phyloP scores from a whole-genome alignment of 2,888 invertebrate species.

The Venustoraphidia nigricollis region DNA sequence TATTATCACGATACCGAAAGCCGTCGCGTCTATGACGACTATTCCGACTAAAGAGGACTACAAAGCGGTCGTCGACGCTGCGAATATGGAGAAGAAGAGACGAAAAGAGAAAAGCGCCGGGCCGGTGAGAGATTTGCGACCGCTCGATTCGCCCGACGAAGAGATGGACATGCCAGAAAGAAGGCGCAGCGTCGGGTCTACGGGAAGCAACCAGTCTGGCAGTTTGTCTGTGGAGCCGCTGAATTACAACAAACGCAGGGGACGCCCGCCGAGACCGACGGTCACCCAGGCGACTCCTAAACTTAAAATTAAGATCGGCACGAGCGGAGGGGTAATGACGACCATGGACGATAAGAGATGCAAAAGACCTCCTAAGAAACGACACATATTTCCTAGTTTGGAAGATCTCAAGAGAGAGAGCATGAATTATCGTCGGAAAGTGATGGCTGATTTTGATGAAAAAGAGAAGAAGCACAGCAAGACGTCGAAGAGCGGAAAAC shows the following conservation, averaged over 20 bases:
- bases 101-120: conserved; percentile 38
- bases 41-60: conserved; percentile 79
- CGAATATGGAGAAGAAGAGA: conserved; percentile 51
- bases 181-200: conserved; percentile 32
- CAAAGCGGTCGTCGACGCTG: conserved; percentile 46
- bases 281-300: conserved; percentile 36
- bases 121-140: conserved; percentile 43
- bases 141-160: conserved; percentile 41
- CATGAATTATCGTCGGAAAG: conserved; percentile 72
- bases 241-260: conserved; percentile 22
- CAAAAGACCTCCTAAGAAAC: conserved; percentile 63
- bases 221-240: conserved; percentile 14
- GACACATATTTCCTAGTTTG: conserved; percentile 54
- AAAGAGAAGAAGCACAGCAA: conserved; percentile 40
- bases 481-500: conserved; percentile 37
- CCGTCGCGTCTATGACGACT: conserved; percentile 75
- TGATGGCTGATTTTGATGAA: conserved; percentile 71
- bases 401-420: conserved; percentile 71
- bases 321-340: conserved; percentile 22
- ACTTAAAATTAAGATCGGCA: conserved; percentile 62
- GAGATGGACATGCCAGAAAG: conserved; percentile 35
- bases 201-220: conserved; percentile 24
- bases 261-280: conserved; percentile 25
- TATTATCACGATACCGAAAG: conserved; percentile 72
- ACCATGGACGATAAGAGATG: conserved; percentile 31